phyloP scores from a whole-genome alignment of 2,888 invertebrate species.

The Melipona bicolor region DNA sequence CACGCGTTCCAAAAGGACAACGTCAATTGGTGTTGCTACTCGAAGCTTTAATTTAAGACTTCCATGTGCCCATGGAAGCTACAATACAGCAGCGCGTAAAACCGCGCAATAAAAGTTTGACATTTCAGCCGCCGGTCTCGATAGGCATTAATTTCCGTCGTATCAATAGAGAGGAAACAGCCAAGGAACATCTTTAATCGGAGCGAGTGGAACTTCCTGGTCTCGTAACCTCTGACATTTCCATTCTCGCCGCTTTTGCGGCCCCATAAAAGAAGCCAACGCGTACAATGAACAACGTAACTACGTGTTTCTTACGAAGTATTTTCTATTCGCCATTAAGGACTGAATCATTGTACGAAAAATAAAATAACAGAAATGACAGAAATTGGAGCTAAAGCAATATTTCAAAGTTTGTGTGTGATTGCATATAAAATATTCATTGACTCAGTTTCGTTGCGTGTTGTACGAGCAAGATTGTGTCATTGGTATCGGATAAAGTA shows the following conservation, averaged over 20 bases:
- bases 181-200: conserved; percentile 6
- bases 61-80: conserved; percentile 22
- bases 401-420: not conserved
- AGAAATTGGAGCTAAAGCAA: not conserved
- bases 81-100: not conserved
- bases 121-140: conserved; percentile 19
- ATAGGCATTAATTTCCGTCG: conserved; percentile 14
- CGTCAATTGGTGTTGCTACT: not conserved
- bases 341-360: not conserved
- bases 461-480: not conserved
- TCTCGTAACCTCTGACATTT: conserved; percentile 33
- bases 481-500: not conserved
- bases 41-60: conserved; percentile 18
- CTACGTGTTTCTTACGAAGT: not conserved
- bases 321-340: not conserved
- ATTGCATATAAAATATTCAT: not conserved
- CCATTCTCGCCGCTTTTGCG: not conserved
- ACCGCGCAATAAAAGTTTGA: conserved; percentile 34
- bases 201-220: not conserved
- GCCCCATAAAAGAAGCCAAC: not conserved
- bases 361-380: too few relatives aligned
- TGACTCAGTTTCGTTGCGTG: not conserved
- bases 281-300: too few relatives aligned
- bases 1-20: too few relatives aligned
- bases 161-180: conserved; percentile 17